These are phyloP conservation scores for Drosophila nannoptera DNA, from an alignment of 1,140 invertebrate species.

Conservation along the genomic window DNA sequence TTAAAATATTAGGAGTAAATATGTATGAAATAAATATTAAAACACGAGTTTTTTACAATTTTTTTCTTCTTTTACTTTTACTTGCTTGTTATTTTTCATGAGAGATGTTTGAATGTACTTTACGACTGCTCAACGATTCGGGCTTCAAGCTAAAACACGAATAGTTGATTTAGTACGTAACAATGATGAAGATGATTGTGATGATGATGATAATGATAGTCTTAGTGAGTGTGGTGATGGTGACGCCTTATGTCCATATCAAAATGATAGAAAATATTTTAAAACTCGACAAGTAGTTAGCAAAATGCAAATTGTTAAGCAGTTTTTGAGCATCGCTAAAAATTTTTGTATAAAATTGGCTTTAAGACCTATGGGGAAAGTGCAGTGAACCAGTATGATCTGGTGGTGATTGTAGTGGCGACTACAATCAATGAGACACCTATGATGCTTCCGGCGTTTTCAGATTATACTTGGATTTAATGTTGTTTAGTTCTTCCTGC, in stretches of 20 bases:
- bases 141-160: constrained; percentile 5
- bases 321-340: constrained; percentile 49
- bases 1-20: constrained; percentile 41
- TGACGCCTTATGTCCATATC: constrained; percentile 46
- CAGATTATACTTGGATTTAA: constrained; percentile 95
- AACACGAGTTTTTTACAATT: constrained; percentile 45
- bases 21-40: constrained; percentile 9
- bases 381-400: not conserved
- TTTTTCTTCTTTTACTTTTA: constrained; percentile 69
- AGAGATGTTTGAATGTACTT: constrained; percentile 44
- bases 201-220: constrained; percentile 33
- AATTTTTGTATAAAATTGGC: constrained; percentile 22
- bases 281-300: constrained; percentile 65
- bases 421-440: not conserved
- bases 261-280: constrained; percentile 57
- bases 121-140: constrained; percentile 45
- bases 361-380: constrained; percentile 2
- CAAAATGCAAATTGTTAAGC: constrained; percentile 36
- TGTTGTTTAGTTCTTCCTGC: constrained; percentile 96
- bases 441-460: constrained; percentile 67
- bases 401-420: no score
- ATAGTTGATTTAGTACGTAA: not conserved
- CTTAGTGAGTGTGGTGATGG: constrained; percentile 7
- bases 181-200: constrained; percentile 41
- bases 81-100: constrained; percentile 75